Evolutionary conservation across 2,888 invertebrate species (phyloP).

Genomic region (Platycnemis pennipes): DNA sequence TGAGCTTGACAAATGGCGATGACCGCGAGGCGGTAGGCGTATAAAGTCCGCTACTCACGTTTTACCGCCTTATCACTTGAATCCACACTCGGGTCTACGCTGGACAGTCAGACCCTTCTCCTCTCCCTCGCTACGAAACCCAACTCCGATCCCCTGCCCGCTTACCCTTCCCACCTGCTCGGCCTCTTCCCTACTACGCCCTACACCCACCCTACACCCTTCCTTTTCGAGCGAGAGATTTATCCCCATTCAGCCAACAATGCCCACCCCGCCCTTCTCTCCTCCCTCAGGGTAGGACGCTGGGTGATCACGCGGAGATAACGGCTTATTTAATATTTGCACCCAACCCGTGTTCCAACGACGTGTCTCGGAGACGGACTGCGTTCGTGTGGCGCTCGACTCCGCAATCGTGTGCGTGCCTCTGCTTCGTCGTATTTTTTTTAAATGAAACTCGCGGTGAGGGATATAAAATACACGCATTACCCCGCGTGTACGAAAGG

Average conservation of each 20-base stretch:
- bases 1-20: not conserved
- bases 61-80: conserved; percentile 23
- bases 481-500: not conserved
- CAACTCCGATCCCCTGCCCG: not conserved
- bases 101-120: not conserved
- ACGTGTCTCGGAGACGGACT: not conserved
- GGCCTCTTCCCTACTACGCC: not conserved
- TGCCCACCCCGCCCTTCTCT: not conserved
- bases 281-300: not conserved
- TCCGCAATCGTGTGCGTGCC: not conserved
- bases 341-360: not conserved
- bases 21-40: not conserved
- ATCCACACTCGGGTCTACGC: not conserved
- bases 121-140: not conserved
- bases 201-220: not conserved
- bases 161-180: not conserved
- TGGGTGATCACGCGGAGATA: conserved; percentile 61
- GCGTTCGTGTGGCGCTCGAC: not conserved
- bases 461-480: not conserved
- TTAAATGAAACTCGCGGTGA: not conserved
- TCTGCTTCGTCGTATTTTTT: not conserved
- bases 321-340: conserved; percentile 67
- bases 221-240: conserved; percentile 27
- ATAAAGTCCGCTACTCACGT: conserved; percentile 19
- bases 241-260: conserved; percentile 50